Base-by-base conservation (phyloP, 2,113 vertebrate species). In the Sarotherodon lohbergeri region DNA sequence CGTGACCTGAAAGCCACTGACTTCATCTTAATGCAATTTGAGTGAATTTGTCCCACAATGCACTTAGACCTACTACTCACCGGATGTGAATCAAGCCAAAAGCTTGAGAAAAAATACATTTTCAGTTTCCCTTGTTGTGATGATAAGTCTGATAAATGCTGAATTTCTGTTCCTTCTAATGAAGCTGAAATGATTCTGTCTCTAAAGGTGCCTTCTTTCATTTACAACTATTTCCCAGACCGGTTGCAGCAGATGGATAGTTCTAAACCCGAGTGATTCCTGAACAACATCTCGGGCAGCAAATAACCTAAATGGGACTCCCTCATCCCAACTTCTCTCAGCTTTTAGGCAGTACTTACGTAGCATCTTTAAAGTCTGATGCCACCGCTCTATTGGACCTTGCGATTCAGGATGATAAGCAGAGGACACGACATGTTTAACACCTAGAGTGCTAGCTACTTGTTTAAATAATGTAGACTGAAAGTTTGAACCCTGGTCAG, bases 391-490 rank as follows among this genome's bases (percentile, higher is more conserved):
- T 27, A 57, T 3, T 27, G 55, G 12, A 57, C 55, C 24, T 57
- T 57, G 55, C 1, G 0, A 29, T 57, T 57, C 56, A 57, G 55
- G 55, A 57, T 57, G 22, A 57, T 9, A 29, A 29, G 24, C 56
- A 59, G 56, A 16, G 7, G 56, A 59, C 13, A 57, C 22, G 13
- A 57, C 56, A 27, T 29, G 56, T 9, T 29, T 59, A 9, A 59
- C 24, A 1, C 7, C 24, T 1, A 59, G 56, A 59, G 55, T 59
- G 56, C 24, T 59, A 59, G 24, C 0, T 29, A 29, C 56, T 29
- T 0, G 0, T 29, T 59, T 59, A 27, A 1, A 57, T 29, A 57
- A 29, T 24, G 14, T 29, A 29, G 56, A 59, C 7, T 0, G 56
- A 16, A 59, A 59, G 13, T 59, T 29, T 59, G 24, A 59, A 29